Conservation (phyloP, 1,140 invertebrate species). For the Phocides pigmalion region DNA sequence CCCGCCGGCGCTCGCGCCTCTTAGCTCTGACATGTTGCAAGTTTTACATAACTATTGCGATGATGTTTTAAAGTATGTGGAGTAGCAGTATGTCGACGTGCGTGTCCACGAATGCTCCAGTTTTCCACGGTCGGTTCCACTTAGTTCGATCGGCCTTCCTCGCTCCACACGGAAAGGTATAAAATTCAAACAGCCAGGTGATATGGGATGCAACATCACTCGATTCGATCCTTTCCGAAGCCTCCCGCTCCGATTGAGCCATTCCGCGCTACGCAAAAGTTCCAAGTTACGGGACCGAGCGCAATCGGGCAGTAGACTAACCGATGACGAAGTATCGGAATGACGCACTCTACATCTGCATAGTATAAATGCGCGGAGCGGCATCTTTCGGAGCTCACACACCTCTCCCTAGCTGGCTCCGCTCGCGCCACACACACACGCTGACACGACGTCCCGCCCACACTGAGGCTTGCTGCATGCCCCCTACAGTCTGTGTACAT, state of each 20-base stretch:
- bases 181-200: conserved; percentile 80
- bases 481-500: conserved; percentile 63
- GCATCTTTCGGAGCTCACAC: conserved; percentile 52
- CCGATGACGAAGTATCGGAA: conserved; percentile 22
- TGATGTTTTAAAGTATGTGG: conserved; percentile 78
- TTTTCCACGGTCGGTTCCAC: conserved; percentile 76
- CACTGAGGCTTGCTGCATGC: conserved; percentile 74
- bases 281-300: too few relatives aligned
- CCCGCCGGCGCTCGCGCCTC: conserved; percentile 57
- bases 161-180: conserved; percentile 83
- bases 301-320: conserved; percentile 10
- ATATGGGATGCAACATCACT: conserved; percentile 81
- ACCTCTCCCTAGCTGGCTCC: conserved; percentile 75
- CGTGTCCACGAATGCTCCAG: conserved; percentile 80
- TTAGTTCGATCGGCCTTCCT: conserved; percentile 81
- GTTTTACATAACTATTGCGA: conserved; percentile 68
- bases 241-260: conserved; percentile 56
- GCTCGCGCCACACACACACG: conserved; percentile 77
- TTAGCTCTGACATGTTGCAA: conserved; percentile 79
- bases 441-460: conserved; percentile 51
- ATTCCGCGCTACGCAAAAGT: conserved; percentile 51
- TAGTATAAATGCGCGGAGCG: conserved; percentile 51
- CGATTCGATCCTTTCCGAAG: conserved; percentile 63
- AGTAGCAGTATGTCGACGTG: conserved; percentile 81
- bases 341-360: conserved; percentile 16